phyloP scores from a whole-genome alignment of 2,797 vertebrate species.

The Acropternis orthonyx region DNA sequence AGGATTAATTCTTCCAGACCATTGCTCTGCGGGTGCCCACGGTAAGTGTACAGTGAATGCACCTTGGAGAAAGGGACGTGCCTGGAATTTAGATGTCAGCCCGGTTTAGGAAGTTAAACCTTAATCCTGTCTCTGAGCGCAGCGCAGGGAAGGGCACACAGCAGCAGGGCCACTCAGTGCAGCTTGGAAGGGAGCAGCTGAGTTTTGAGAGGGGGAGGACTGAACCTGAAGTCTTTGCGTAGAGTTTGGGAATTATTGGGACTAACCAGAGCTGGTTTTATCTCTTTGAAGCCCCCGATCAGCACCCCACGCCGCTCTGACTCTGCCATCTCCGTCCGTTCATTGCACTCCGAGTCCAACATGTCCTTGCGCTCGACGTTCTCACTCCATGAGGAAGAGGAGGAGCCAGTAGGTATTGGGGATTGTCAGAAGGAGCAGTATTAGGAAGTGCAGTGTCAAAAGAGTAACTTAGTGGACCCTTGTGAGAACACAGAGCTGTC shows the following conservation, averaged over 20 bases:
- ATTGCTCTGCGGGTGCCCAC: not conserved
- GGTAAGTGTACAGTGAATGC: constrained; percentile 14
- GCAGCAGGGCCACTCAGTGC: not conserved
- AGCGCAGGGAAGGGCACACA: not conserved
- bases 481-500: not conserved
- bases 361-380: constrained; percentile 98
- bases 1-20: constrained; percentile 12
- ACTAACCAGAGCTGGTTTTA: not conserved
- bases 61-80: not conserved
- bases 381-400: constrained; percentile 97
- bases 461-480: not conserved
- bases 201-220: not conserved
- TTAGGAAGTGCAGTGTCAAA: not conserved
- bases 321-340: constrained; percentile 95
- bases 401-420: constrained; percentile 88
- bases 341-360: constrained; percentile 97
- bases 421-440: not conserved
- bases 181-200: not conserved
- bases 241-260: not conserved
- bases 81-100: not conserved
- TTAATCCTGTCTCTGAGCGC: not conserved
- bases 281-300: constrained; percentile 83
- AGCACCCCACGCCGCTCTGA: constrained; percentile 91
- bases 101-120: not conserved
- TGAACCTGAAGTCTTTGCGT: not conserved